Conservation (phyloP, 2,113 vertebrate genomes). For the Hirundichthys speculiger region DNA sequence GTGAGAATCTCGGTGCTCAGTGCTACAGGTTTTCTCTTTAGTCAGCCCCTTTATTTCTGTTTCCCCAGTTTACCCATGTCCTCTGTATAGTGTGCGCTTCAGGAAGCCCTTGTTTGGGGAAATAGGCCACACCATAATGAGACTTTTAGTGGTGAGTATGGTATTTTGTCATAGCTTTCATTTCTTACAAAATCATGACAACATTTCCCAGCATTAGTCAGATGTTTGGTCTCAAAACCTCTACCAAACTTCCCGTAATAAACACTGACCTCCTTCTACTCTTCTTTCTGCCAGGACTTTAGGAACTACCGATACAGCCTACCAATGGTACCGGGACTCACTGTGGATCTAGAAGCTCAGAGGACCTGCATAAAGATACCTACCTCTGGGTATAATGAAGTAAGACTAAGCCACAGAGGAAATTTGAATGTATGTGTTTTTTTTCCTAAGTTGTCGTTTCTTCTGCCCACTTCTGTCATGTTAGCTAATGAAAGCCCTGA, state of each 20-base stretch:
- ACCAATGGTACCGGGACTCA: slow-evolving; percentile 92
- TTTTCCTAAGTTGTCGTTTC: neutral
- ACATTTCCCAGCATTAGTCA: neutral
- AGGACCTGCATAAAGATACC: slow-evolving; percentile 97
- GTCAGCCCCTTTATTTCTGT: slow-evolving; percentile 15
- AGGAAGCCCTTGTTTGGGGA: slow-evolving; percentile 91
- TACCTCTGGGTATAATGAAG: slow-evolving; percentile 94
- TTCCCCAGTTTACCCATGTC: slow-evolving; percentile 86
- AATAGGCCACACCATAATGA: slow-evolving; percentile 93
- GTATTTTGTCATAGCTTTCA: neutral
- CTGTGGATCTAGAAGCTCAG: slow-evolving; percentile 96
- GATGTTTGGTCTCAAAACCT: slow-evolving; percentile 4
- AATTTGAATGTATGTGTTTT: neutral
- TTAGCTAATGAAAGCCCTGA: slow-evolving; percentile 97
- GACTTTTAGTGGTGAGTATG: slow-evolving; percentile 89
- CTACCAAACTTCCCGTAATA: neutral
- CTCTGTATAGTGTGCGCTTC: slow-evolving; percentile 88
- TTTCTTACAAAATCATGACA: neutral
- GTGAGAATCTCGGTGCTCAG: neutral
- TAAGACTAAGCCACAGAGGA: slow-evolving; percentile 51
- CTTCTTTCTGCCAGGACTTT: slow-evolving; percentile 86
- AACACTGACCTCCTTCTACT: neutral
- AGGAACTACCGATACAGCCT: slow-evolving; percentile 98
- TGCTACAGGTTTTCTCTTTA: neutral
- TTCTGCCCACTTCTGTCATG: slow-evolving; percentile 1